A percentile compares a stretch with the other conserved stretches of the same genome.
Evolutionary conservation across 2,888 invertebrate genomes (phyloP).

Genomic region (Spodoptera littoralis): DNA sequence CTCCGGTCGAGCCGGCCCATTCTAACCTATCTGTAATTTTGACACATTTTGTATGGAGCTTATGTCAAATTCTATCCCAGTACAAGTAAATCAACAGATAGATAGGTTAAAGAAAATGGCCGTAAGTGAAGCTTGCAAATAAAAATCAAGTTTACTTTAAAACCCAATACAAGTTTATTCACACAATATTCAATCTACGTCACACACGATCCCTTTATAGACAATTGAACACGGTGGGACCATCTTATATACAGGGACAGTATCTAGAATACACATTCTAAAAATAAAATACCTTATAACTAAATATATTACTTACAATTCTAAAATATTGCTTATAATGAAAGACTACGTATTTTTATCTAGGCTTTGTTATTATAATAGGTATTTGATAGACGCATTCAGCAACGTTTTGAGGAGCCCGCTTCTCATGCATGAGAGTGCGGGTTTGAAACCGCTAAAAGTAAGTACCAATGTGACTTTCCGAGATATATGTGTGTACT

Average conservation of each 20-base stretch:
- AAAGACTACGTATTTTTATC: slow-evolving; percentile 39
- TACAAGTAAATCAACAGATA: too few relatives aligned
- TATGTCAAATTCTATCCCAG: too few relatives aligned
- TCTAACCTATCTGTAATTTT: too few relatives aligned
- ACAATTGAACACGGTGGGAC: slow-evolving; percentile 71
- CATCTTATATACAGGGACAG: slow-evolving; percentile 31
- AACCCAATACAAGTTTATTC: slow-evolving; percentile 48
- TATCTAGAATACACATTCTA: slow-evolving; percentile 58
- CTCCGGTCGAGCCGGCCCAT: too few relatives aligned
- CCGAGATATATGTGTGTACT: too few relatives aligned
- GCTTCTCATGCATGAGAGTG: too few relatives aligned
- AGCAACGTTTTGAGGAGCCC: too few relatives aligned
- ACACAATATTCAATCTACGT: slow-evolving; percentile 46
- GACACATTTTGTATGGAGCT: too few relatives aligned
- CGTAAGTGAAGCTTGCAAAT: not conserved
- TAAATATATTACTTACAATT: slow-evolving; percentile 30
- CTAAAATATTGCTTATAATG: slow-evolving; percentile 53
- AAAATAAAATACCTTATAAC: slow-evolving; percentile 61
- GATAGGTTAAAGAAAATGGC: too few relatives aligned
- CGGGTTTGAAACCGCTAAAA: too few relatives aligned
- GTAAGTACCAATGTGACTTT: too few relatives aligned
- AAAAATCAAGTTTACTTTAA: slow-evolving; percentile 29
- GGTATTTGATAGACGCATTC: too few relatives aligned
- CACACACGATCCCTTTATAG: slow-evolving; percentile 55
- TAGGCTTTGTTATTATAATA: not conserved